Evolutionary conservation across 2,113 vertebrate genomes (phyloP).

Genomic region (Desmodus rotundus): DNA sequence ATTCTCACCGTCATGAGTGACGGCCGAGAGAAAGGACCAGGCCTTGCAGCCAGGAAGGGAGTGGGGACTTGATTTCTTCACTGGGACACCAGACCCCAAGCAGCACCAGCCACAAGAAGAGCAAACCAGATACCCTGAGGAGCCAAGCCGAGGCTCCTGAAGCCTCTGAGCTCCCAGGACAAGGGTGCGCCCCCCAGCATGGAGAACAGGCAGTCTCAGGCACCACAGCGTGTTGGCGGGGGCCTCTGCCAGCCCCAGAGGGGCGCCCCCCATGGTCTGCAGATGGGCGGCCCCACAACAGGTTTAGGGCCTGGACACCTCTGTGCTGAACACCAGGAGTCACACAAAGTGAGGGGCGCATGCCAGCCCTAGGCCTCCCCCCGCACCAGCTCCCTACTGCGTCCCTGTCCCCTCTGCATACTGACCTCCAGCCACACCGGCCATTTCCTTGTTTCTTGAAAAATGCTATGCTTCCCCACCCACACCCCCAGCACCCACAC

Average conservation of each 20-base stretch:
- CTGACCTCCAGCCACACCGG: neutral
- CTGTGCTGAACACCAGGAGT: neutral
- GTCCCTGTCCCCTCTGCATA: neutral
- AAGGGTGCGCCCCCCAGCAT: accelerated
- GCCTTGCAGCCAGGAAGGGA: neutral
- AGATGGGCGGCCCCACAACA: neutral
- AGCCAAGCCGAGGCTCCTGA: neutral
- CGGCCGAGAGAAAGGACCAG: neutral
- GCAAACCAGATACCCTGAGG: neutral
- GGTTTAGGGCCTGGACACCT: neutral
- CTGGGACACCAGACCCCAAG: neutral
- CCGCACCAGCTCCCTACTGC: neutral
- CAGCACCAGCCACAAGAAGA: neutral
- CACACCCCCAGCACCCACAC: neutral
- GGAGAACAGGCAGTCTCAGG: neutral
- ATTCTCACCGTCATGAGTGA: neutral
- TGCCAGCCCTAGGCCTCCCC: neutral
- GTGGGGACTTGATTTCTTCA: neutral
- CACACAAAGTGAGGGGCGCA: neutral
- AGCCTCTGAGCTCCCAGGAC: neutral
- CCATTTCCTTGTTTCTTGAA: conserved; percentile 40
- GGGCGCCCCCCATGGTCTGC: accelerated
- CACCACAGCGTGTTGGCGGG: neutral
- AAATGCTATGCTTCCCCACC: neutral
- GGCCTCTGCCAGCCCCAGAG: neutral